phyloP scores from a whole-genome alignment of 1,140 invertebrate genomes.

The Eupristina koningsbergeri region DNA sequence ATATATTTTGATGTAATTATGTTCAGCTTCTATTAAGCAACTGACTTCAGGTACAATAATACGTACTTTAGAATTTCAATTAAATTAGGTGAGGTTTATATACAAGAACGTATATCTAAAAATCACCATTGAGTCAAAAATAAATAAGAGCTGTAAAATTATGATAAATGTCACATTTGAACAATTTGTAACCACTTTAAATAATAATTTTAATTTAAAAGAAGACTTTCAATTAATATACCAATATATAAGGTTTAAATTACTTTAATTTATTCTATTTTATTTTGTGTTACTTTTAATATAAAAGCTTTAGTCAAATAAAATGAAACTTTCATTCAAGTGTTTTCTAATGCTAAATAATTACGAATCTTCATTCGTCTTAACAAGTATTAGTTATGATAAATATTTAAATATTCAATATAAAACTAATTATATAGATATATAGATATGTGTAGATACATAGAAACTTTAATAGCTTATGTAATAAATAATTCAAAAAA shows the following conservation, averaged over 20 bases:
- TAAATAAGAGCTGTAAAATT: not conserved
- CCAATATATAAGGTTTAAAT: not conserved
- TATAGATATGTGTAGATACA: too few relatives aligned
- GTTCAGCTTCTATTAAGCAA: not conserved
- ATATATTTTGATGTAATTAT: not conserved
- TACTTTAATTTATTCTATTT: not conserved
- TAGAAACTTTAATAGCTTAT: too few relatives aligned
- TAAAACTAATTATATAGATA: too few relatives aligned
- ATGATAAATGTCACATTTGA: not conserved
- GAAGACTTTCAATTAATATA: not conserved
- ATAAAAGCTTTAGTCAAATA: not conserved
- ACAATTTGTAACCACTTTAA: not conserved
- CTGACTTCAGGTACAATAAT: not conserved
- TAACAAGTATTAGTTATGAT: not conserved
- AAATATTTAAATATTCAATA: too few relatives aligned
- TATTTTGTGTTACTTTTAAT: not conserved
- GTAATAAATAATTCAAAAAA: too few relatives aligned
- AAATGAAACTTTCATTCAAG: not conserved
- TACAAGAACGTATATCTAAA: not conserved
- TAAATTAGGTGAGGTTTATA: not conserved
- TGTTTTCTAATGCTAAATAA: slow-evolving; percentile 6
- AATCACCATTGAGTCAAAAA: not conserved
- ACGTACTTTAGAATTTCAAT: not conserved
- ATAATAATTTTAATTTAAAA: not conserved
- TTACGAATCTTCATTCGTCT: not conserved